Evolutionary conservation across 2,113 vertebrate species (phyloP).

Genomic region (Pagrus major): DNA sequence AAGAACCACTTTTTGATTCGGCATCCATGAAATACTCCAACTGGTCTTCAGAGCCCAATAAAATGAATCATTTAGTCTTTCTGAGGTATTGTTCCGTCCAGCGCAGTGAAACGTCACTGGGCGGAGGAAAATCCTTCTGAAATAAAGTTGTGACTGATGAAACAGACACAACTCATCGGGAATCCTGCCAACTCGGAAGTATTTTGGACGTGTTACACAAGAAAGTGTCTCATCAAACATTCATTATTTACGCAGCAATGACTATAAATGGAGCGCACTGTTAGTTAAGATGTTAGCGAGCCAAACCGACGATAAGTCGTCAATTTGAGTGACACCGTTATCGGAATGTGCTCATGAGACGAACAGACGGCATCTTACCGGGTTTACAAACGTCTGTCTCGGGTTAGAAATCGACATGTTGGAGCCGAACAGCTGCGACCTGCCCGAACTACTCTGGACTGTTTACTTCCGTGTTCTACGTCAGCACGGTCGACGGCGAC

Average conservation of each 20-base stretch:
- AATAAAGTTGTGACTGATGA: not conserved
- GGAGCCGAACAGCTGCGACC: not conserved
- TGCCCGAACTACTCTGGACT: not conserved
- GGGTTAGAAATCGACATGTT: slow-evolving; percentile 75
- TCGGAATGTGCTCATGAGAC: not conserved
- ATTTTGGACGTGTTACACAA: not conserved
- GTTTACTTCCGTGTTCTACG: slow-evolving; percentile 55
- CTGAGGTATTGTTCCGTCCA: too few species aligned
- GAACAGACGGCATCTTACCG: slow-evolving; percentile 56
- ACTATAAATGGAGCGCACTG: not conserved
- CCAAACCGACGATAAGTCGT: too few species aligned
- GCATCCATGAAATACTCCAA: not conserved
- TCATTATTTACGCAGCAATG: not conserved
- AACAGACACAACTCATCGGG: too few species aligned
- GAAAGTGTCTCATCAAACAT: not conserved
- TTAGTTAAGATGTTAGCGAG: not conserved
- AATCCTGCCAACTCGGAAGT: not conserved
- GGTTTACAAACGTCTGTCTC: slow-evolving; percentile 78
- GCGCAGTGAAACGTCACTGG: too few species aligned
- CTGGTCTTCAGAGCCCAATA: not conserved
- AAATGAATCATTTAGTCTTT: not conserved
- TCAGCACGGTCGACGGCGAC: rapidly evolving
- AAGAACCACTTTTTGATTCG: not conserved
- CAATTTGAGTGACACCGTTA: rapidly evolving
- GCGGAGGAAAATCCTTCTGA: not conserved